Percentiles rank a stretch among this genome's conserved stretches.
Conservation (phyloP, 2,888 invertebrate species). For the Rhodophaea formosa region DNA sequence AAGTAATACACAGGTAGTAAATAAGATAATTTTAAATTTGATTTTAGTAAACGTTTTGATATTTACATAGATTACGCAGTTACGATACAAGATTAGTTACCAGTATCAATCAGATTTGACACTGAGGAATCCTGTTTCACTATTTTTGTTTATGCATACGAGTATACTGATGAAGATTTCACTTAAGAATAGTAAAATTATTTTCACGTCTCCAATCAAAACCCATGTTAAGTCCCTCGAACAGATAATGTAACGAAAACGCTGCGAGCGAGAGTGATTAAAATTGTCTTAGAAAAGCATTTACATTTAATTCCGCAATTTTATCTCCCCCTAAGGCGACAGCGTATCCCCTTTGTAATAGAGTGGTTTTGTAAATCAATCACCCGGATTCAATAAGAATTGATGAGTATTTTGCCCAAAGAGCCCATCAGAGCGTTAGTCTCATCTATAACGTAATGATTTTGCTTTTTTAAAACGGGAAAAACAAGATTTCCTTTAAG, state of each 20-base stretch:
- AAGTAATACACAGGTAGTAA: too few species aligned
- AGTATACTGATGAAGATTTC: too few species aligned
- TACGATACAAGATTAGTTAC: too few species aligned
- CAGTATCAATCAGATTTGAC: too few species aligned
- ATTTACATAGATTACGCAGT: too few species aligned
- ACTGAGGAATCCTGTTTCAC: too few species aligned
- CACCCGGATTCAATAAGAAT: slow-evolving; percentile 10
- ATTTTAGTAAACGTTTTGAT: too few species aligned
- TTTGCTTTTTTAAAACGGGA: not conserved
- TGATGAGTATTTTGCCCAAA: slow-evolving; percentile 10
- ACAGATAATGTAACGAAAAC: not conserved
- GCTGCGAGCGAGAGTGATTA: not conserved
- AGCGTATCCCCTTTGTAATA: slow-evolving; percentile 2
- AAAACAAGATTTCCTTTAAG: not conserved
- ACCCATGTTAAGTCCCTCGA: not conserved
- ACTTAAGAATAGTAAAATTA: too few species aligned
- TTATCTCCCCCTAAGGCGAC: slow-evolving; percentile 3
- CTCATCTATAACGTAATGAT: not conserved
- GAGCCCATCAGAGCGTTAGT: not conserved
- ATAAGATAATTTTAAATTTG: too few species aligned
- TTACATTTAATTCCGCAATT: slow-evolving; percentile 12
- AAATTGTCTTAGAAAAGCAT: not conserved
- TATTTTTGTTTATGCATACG: too few species aligned
- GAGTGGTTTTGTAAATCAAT: slow-evolving; percentile 17
- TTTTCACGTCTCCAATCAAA: too few species aligned